Evolutionary conservation across 2,888 invertebrate genomes (phyloP), one percentile per base, ranked within the genome.

Genomic region (Heliconius cydno): DNA sequence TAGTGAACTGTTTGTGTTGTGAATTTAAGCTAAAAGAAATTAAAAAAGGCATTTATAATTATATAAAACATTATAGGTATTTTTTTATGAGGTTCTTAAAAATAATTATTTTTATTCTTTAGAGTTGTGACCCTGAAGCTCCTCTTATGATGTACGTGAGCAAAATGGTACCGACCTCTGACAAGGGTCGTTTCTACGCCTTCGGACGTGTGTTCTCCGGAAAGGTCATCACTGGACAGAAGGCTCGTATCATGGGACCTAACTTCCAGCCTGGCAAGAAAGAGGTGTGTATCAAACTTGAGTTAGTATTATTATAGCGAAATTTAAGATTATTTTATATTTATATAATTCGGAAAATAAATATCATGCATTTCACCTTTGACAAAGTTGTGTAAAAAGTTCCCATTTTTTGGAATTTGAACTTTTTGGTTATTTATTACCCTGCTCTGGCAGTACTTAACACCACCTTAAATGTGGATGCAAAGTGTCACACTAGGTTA

Each of bases 131-230:
- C 94, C 97, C 99, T 22, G 98, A 98, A 86, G 99, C 98, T 68
- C 99, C 99, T 25, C 96, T 99, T 80, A 99, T 99, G 99, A 99
- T 99, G 99, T 99, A 99, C 96, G 96, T 99, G 85, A 99, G 99
- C 75, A 99, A 99, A 96, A 99, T 99, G 99, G 99, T 99, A 92
- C 99, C 99, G 85, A 99, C 99, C 25, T 97, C 98, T 22, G 99
- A 99, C 95, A 99, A 99, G 96, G 99, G 99, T 83, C 98, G 99
- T 91, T 99, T 99, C 97, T 99, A 99, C 95, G 99, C 99, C 82
- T 99, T 99, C 93, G 99, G 99, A 76, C 99, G 99, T 95, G 99
- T 99, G 52, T 99, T 99, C 96, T 98, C 99, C 86, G 99, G 99
- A 88, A 98, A 97, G 94, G 97, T 98, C 13, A 95, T 97, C 85